These are phyloP conservation scores for Heliconius ethilla DNA, from an alignment of 2,888 invertebrate species.

Conservation along the genomic window DNA sequence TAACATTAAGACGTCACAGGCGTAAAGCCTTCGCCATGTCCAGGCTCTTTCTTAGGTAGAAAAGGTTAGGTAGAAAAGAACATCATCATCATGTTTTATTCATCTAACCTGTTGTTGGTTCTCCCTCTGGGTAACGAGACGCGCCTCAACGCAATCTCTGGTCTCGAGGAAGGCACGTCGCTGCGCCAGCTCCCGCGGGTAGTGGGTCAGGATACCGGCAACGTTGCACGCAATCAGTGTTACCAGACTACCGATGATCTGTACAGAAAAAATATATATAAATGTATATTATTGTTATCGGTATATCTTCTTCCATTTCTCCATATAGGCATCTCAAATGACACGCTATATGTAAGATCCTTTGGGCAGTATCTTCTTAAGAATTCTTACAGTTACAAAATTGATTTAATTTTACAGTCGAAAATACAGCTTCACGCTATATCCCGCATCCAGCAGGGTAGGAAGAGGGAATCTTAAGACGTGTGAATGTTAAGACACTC, in stretches of 20 bases:
- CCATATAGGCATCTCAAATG: not conserved
- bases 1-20: too few species aligned
- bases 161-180: constrained; percentile 96
- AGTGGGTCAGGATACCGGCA: constrained; percentile 94
- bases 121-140: constrained; percentile 93
- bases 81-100: not conserved
- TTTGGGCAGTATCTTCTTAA: not conserved
- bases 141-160: constrained; percentile 95
- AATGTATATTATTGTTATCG: not conserved
- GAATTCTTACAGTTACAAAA: too few species aligned
- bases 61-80: too few species aligned
- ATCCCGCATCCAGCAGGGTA: too few species aligned
- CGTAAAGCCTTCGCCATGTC: too few species aligned
- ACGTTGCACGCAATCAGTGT: constrained; percentile 90
- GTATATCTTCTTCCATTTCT: not conserved
- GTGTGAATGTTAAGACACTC: too few species aligned
- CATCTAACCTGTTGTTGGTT: constrained; percentile 94
- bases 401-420: too few species aligned
- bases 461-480: too few species aligned
- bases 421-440: too few species aligned
- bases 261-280: constrained; percentile 52
- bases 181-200: constrained; percentile 94
- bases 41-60: too few species aligned
- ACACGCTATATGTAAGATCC: not conserved
- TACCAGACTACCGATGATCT: constrained; percentile 86